These are phyloP conservation scores for Gryllus longicercus DNA, from an alignment of 2,888 invertebrate species.

Conservation along the genomic window DNA sequence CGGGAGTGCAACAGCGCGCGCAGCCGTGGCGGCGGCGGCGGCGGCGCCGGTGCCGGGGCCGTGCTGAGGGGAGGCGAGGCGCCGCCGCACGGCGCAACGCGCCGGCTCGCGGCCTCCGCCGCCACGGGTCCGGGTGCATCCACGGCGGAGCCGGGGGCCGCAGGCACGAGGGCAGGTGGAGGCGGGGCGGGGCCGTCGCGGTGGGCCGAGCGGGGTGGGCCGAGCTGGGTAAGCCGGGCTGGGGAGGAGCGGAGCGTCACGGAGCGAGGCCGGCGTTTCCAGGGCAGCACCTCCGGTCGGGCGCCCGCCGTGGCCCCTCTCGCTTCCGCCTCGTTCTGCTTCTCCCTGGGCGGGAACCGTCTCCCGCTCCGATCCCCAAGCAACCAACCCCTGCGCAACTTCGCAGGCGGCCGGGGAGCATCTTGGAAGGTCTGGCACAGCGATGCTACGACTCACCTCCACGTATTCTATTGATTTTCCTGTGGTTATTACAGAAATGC, in stretches of 20 bases:
- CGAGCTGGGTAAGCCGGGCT: too few species aligned
- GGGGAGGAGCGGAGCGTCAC: too few species aligned
- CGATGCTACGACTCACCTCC: too few species aligned
- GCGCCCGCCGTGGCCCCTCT: not conserved
- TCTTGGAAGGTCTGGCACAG: too few species aligned
- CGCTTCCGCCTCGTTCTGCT: not conserved
- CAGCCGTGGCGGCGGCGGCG: not conserved
- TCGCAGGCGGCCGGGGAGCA: too few species aligned
- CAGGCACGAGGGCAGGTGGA: too few species aligned
- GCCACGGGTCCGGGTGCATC: not conserved
- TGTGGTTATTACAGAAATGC: too few species aligned
- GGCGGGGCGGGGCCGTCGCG: too few species aligned
- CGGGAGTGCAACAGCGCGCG: constrained; percentile 17
- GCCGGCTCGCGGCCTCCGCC: not conserved
- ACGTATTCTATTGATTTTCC: too few species aligned
- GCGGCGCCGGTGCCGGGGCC: not conserved
- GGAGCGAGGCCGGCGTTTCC: not conserved
- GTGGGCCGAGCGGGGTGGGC: too few species aligned
- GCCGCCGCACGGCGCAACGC: constrained; percentile 11
- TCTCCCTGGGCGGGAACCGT: not conserved
- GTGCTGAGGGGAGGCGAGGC: not conserved
- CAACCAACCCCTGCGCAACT: too few species aligned
- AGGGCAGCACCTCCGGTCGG: not conserved
- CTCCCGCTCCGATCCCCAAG: too few species aligned
- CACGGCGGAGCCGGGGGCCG: not conserved